phyloP scores from a whole-genome alignment of 2,797 vertebrate species.

The Sylvilagus floridanus region DNA sequence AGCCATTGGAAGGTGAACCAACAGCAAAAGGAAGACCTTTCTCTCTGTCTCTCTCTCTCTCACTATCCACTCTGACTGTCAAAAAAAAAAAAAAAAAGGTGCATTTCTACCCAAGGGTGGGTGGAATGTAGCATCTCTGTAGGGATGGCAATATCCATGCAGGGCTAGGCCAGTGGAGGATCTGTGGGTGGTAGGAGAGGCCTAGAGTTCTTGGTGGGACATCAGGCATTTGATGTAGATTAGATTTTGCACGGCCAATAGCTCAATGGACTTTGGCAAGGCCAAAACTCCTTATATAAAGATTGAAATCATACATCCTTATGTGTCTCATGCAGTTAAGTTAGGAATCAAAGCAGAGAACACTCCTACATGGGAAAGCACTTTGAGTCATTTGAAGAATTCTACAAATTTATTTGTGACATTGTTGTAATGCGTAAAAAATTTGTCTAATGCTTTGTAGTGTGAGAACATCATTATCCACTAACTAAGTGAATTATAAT shows the following conservation, averaged over 20 bases:
- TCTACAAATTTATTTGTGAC: background rate
- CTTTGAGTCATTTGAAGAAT: background rate
- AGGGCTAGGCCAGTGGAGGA: background rate
- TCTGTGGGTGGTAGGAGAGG: background rate
- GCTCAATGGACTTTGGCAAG: background rate
- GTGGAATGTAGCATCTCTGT: background rate
- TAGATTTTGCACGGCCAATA: background rate
- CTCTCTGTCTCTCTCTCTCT: too few relatives aligned
- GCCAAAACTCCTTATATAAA: background rate
- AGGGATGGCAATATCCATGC: too few relatives aligned
- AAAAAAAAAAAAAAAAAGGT: too few relatives aligned
- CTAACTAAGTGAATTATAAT: background rate
- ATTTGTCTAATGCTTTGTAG: background rate
- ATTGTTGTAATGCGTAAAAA: background rate
- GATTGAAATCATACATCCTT: background rate
- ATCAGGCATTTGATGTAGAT: background rate
- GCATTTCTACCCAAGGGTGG: background rate
- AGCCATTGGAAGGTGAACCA: too few relatives aligned
- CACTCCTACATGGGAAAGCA: background rate
- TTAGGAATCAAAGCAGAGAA: background rate
- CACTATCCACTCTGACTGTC: too few relatives aligned
- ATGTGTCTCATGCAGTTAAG: background rate
- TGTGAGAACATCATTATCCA: background rate
- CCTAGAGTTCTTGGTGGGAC: background rate
- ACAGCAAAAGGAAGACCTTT: too few relatives aligned